phyloP scores from a whole-genome alignment of 2,888 invertebrate genomes.

The Bombylius major region DNA sequence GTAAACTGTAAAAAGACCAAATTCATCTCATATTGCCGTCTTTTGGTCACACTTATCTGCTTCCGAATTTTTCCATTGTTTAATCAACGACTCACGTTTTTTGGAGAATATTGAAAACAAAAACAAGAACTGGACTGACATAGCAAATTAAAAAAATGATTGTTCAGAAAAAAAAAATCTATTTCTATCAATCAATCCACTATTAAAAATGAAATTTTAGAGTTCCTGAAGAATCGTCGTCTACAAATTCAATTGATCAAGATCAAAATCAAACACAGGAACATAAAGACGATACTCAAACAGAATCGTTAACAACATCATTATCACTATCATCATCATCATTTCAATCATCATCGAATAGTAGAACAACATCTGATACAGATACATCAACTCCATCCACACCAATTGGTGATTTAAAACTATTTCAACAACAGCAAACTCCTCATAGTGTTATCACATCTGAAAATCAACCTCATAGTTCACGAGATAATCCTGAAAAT shows the following conservation, averaged over 20 bases:
- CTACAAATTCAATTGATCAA: constrained; percentile 2
- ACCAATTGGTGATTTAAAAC: background rate
- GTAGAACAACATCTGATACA: background rate
- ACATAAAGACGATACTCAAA: background rate
- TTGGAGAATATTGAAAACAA: too few species aligned
- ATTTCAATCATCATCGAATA: background rate
- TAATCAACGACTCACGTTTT: too few species aligned
- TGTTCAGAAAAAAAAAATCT: too few species aligned
- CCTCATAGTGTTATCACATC: too few species aligned
- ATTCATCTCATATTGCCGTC: too few species aligned
- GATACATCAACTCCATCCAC: background rate
- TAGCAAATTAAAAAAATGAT: too few species aligned
- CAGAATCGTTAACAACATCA: background rate
- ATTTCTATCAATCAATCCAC: too few species aligned
- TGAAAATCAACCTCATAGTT: background rate
- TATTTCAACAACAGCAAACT: too few species aligned
- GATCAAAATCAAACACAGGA: background rate
- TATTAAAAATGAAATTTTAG: constrained; percentile 1
- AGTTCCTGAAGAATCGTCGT: constrained; percentile 18
- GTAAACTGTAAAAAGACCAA: too few species aligned
- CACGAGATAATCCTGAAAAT: background rate
- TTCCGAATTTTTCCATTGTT: too few species aligned
- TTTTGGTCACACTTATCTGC: too few species aligned
- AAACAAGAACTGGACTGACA: too few species aligned
- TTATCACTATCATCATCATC: background rate